Evolutionary conservation across 2,888 invertebrate species (phyloP).

Genomic region (Thymelicus acteon): DNA sequence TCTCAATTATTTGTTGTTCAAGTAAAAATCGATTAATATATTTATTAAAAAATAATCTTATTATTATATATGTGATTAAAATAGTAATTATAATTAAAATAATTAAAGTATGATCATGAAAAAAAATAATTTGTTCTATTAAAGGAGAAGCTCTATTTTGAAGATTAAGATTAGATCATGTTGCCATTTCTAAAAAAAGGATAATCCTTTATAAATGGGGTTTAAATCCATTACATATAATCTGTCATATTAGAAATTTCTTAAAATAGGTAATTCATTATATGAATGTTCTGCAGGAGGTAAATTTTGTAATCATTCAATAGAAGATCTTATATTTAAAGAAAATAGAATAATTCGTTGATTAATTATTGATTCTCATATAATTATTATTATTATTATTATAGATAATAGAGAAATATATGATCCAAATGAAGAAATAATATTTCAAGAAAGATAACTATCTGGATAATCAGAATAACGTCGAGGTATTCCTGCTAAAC

Average conservation of each 20-base stretch:
- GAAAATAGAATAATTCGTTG: slow-evolving; percentile 80
- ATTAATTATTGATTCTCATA: slow-evolving; percentile 85
- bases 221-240: slow-evolving; percentile 86
- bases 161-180: slow-evolving; percentile 83
- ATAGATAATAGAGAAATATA: slow-evolving; percentile 85
- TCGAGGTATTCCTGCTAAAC: slow-evolving; percentile 86
- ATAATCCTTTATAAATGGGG: slow-evolving; percentile 87
- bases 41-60: slow-evolving; percentile 83
- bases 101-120: slow-evolving; percentile 86
- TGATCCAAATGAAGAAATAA: slow-evolving; percentile 88
- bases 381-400: slow-evolving; percentile 85
- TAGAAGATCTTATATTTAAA: slow-evolving; percentile 80
- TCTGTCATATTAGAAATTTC: slow-evolving; percentile 86
- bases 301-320: slow-evolving; percentile 86
- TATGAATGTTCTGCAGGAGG: slow-evolving; percentile 86
- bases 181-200: slow-evolving; percentile 87
- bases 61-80: slow-evolving; percentile 84
- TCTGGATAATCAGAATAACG: slow-evolving; percentile 90
- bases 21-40: slow-evolving; percentile 84
- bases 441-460: slow-evolving; percentile 86
- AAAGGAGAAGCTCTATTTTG: slow-evolving; percentile 86
- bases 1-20: slow-evolving; percentile 86
- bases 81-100: slow-evolving; percentile 86
- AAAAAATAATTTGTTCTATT: slow-evolving; percentile 88
- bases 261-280: slow-evolving; percentile 84